phyloP scores from a whole-genome alignment of 2,888 invertebrate genomes.

The Epirrita christyi region DNA sequence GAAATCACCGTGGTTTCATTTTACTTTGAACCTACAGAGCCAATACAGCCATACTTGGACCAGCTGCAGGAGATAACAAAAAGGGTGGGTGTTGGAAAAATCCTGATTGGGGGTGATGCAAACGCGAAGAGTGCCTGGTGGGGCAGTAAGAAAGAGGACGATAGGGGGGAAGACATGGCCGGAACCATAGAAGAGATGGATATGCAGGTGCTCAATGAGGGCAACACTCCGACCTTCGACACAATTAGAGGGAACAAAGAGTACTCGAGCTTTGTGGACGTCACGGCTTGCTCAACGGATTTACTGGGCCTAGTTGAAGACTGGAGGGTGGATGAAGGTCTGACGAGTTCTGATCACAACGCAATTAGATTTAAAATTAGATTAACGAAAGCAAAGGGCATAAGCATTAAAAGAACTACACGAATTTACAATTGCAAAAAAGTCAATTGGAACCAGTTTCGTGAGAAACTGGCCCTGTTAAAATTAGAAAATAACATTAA shows the following conservation, averaged over 20 bases:
- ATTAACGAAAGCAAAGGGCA: constrained; percentile 4
- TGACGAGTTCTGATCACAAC: constrained; percentile 38
- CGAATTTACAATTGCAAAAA: constrained; percentile 35
- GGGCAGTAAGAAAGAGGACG: not conserved
- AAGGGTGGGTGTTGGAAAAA: no score
- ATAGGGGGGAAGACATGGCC: constrained; percentile 18
- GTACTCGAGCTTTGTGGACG: constrained; percentile 34
- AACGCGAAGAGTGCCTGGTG: no score
- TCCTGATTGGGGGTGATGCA: no score
- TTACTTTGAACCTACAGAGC: no score
- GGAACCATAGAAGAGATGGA: constrained; percentile 21
- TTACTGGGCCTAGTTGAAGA: constrained; percentile 15
- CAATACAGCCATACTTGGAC: no score
- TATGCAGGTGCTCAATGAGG: constrained; percentile 39
- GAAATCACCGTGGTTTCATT: no score
- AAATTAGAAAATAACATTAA: constrained; percentile 1
- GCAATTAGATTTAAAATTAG: constrained; percentile 26
- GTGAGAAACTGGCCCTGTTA: constrained; percentile 25
- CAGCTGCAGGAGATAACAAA: no score
- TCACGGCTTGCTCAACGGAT: constrained; percentile 34
- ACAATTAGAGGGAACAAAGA: constrained; percentile 26
- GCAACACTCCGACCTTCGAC: constrained; percentile 39
- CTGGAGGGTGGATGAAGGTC: constrained; percentile 24
- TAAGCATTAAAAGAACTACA: constrained; percentile 16
- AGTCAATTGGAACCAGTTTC: constrained; percentile 36